These are phyloP conservation scores for Smittia aterrima DNA, from an alignment of 2,888 invertebrate species.

Conservation along the genomic window DNA sequence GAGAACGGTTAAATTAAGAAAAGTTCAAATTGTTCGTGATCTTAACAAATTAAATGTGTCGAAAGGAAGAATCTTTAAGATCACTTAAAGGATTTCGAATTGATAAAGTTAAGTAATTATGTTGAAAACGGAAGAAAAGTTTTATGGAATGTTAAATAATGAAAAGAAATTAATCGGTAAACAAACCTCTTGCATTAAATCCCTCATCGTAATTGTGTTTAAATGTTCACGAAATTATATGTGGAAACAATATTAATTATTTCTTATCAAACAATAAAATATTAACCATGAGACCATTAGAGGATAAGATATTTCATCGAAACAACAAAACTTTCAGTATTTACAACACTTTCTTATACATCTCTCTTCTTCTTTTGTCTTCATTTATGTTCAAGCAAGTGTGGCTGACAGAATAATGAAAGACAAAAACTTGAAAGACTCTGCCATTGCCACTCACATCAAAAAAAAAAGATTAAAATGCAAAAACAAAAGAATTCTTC, in stretches of 20 bases:
- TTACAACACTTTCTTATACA: no score
- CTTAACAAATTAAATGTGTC: not conserved
- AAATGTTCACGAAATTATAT: constrained; percentile 41
- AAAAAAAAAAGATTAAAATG: no score
- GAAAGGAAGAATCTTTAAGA: not conserved
- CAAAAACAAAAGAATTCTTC: no score
- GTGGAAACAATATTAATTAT: constrained; percentile 39
- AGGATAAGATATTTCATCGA: not conserved
- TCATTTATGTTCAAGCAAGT: no score
- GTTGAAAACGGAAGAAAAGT: not conserved
- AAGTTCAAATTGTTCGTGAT: not conserved
- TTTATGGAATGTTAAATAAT: constrained; percentile 29
- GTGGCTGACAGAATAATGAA: no score
- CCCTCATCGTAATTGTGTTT: constrained; percentile 41
- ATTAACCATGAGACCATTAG: not conserved
- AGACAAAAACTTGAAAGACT: no score
- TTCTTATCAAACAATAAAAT: constrained; percentile 34
- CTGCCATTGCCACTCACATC: no score
- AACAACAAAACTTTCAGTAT: not conserved
- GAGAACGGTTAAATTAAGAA: no score
- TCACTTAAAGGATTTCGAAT: no score
- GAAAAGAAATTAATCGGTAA: constrained; percentile 27
- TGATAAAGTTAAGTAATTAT: not conserved
- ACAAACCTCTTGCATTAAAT: constrained; percentile 41
- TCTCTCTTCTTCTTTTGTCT: no score